Percentiles rank a stretch among this genome's conserved stretches.
phyloP scores from a whole-genome alignment of 2,888 invertebrate genomes.

The Heteropelma amictum region DNA sequence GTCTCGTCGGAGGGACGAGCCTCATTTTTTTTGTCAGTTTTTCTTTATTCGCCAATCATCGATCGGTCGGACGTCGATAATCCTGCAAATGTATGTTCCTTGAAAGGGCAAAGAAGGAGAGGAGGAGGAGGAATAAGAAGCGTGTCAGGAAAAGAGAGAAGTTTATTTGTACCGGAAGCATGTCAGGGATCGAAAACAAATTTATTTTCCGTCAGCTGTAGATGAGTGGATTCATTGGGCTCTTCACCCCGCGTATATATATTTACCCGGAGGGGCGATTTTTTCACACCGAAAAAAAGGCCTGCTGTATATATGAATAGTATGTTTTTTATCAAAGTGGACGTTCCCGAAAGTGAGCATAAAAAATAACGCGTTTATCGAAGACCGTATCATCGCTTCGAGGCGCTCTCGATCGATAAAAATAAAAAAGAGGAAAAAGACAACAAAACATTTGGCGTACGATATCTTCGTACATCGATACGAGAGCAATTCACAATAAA shows the following conservation, averaged over 20 bases:
- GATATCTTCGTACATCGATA: no score
- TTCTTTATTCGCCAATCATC: background rate
- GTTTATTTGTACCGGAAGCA: constrained; percentile 23
- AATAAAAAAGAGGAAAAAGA: no score
- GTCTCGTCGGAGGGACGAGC: background rate
- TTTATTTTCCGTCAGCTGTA: constrained; percentile 29
- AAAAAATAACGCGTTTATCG: background rate
- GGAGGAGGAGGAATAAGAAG: no score
- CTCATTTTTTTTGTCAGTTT: background rate
- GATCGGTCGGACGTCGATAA: constrained; percentile 24
- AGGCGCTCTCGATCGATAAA: constrained; percentile 10
- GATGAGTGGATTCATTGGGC: constrained; percentile 6
- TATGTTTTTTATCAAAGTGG: constrained; percentile 15
- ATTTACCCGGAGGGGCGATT: constrained; percentile 34
- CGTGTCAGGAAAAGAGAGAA: background rate
- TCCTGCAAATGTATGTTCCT: background rate
- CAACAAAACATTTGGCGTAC: background rate
- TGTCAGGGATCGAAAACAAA: constrained; percentile 24
- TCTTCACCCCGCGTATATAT: background rate
- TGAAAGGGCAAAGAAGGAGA: background rate
- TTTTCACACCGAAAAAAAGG: constrained; percentile 13
- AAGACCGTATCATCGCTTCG: background rate
- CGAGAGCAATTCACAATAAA: background rate
- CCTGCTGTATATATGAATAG: background rate
- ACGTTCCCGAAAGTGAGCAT: background rate